Evolutionary conservation across 2,888 invertebrate species (phyloP).

Genomic region (Agrochola lota): DNA sequence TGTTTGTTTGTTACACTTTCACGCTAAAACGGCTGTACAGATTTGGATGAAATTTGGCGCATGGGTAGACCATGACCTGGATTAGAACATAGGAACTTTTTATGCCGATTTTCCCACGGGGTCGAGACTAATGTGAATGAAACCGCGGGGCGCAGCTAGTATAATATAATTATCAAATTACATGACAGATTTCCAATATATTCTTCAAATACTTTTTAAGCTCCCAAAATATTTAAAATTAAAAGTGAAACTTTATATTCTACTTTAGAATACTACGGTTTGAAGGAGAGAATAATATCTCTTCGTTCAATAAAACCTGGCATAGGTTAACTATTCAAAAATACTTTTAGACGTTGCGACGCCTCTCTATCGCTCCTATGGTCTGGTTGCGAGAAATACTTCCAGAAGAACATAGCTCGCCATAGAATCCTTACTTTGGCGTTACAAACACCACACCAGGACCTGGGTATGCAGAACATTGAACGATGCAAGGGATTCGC

Average conservation of each 20-base stretch:
- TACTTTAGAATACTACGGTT: neutral
- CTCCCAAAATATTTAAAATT: neutral
- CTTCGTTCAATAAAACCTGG: neutral
- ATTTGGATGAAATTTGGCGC: too few species aligned
- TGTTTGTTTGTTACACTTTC: too few species aligned
- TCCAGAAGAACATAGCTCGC: slow-evolving; percentile 93
- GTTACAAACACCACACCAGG: slow-evolving; percentile 93
- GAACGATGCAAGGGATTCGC: slow-evolving; percentile 97
- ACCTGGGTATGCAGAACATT: slow-evolving; percentile 94
- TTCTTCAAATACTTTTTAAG: neutral
- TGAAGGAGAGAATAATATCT: neutral
- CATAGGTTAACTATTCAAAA: neutral
- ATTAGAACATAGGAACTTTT: too few species aligned
- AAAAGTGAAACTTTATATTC: neutral
- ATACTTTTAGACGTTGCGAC: slow-evolving; percentile 84
- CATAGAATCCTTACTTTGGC: slow-evolving; percentile 91
- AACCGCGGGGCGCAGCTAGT: too few species aligned
- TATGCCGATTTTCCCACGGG: too few species aligned
- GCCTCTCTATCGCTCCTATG: slow-evolving; percentile 90
- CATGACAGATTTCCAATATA: neutral
- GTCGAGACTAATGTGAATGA: too few species aligned
- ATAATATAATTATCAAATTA: neutral
- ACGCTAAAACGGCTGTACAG: too few species aligned
- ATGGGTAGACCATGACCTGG: too few species aligned
- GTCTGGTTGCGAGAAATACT: slow-evolving; percentile 94